Conservation (phyloP, 2,888 invertebrate genomes). For the Leucozona laternaria region DNA sequence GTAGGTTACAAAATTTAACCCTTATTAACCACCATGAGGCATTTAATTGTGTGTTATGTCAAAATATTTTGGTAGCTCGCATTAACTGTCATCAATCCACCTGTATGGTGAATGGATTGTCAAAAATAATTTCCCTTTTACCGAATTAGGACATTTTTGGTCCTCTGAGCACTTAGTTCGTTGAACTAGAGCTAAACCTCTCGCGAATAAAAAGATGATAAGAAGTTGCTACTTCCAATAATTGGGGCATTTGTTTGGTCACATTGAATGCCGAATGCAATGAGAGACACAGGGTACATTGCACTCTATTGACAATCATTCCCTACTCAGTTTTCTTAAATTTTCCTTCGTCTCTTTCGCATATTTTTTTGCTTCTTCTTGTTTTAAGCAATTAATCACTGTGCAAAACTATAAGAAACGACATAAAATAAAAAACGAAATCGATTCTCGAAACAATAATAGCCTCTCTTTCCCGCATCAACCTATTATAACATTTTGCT, state of each 20-base stretch:
- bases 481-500: slow-evolving; percentile 29
- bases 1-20: not conserved
- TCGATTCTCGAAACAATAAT: slow-evolving; percentile 66
- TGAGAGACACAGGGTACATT: slow-evolving; percentile 43
- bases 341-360: slow-evolving; percentile 21
- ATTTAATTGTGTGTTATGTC: slow-evolving; percentile 1
- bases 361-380: slow-evolving; percentile 44
- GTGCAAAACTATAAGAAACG: slow-evolving; percentile 55
- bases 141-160: slow-evolving; percentile 43
- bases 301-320: slow-evolving; percentile 68
- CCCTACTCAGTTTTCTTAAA: slow-evolving; percentile 23
- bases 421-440: slow-evolving; percentile 66
- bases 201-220: slow-evolving; percentile 26
- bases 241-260: slow-evolving; percentile 36
- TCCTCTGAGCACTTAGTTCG: slow-evolving; percentile 24
- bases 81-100: not conserved
- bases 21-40: not conserved
- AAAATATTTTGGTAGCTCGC: not conserved
- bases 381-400: slow-evolving; percentile 68
- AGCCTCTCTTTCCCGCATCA: slow-evolving; percentile 47
- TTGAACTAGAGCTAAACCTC: slow-evolving; percentile 47
- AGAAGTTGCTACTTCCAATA: not conserved
- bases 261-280: slow-evolving; percentile 39
- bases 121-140: slow-evolving; percentile 44
- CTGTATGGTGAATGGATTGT: not conserved